phyloP scores from a whole-genome alignment of 2,797 vertebrate species.

The Graptemys geographica region DNA sequence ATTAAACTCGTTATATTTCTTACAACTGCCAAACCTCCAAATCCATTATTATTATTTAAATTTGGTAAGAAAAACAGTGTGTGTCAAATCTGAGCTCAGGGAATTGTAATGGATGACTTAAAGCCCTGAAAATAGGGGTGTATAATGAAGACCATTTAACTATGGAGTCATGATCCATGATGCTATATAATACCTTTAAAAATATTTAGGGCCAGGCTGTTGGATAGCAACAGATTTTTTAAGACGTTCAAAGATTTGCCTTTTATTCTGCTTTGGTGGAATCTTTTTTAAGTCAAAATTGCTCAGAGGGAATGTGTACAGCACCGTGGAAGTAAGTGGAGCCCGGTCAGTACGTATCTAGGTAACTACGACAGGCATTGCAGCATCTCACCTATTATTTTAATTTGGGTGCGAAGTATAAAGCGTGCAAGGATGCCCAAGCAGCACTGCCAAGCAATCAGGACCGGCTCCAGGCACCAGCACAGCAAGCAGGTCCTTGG shows the following conservation, averaged over 20 bases:
- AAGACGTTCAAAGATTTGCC: not conserved
- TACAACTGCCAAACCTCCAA: not conserved
- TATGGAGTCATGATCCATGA: not conserved
- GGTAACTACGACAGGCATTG: not conserved
- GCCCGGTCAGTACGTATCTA: not conserved
- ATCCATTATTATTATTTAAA: not conserved
- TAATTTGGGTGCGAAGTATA: not conserved
- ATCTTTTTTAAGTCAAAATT: not conserved
- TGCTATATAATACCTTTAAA: not conserved
- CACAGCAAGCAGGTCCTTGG: too few species aligned
- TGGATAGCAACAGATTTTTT: not conserved
- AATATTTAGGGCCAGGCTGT: not conserved
- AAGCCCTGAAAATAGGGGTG: not conserved
- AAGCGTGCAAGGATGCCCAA: fast-evolving
- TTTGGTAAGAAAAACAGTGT: not conserved
- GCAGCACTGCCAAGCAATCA: not conserved
- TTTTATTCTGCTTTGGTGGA: constrained; percentile 4
- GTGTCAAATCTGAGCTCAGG: not conserved
- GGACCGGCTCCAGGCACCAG: too few species aligned
- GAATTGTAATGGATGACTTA: not conserved
- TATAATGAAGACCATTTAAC: fast-evolving
- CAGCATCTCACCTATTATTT: not conserved
- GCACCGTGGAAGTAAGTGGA: not conserved
- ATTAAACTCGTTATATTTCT: not conserved
- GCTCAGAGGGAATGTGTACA: not conserved